Evolutionary conservation across 2,113 vertebrate species (phyloP), one percentile per base, ranked within the genome.

Genomic region (Xiphophorus couchianus): DNA sequence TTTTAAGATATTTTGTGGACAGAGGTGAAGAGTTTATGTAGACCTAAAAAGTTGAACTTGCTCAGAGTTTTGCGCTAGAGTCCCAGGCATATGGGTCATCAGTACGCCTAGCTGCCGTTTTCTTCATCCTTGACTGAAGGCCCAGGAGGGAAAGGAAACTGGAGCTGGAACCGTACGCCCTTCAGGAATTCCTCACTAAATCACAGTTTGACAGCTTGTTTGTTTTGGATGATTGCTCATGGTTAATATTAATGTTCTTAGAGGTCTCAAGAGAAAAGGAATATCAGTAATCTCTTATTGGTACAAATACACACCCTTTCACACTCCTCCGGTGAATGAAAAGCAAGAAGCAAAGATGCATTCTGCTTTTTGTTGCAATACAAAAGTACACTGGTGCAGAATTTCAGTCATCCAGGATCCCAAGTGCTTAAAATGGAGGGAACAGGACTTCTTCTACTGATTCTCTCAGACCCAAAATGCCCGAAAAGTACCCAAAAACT

Each of bases 61-160:
- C 39, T 25, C 1, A 39, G 77, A 74, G 76, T 69, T 74, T 60
- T 74, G 78, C 77, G 89, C 87, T 25, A 5, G 76, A 84, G 87
- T 90, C 74, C 74, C 71, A 48, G 70, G 79, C 60, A 75, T 71
- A 74, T 22, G 37, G 74, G 72, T 66, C n/a, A 48, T 27, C 61
- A 80, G 85, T 82, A 69, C 48, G 81, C 77, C 90, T 0, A 89
- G 88, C 89, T 92, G 90, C 82, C 85, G 74, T 82, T 82, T 86
- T 76, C 82, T 86, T 90, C 89, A 89, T 83, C 79, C 71, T 83
- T 83, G 83, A 90, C 83, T 90, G 84, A 79, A 80, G 82, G 82
- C 72, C 89, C 48, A 0, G 71, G 35, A 81, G 84, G 78, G 48
- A 82, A 37, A 37, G 81, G 51, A 66, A 88, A 76, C 75, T 39